Conservation (phyloP, 2,888 invertebrate genomes). For the Fabriciana adippe region DNA sequence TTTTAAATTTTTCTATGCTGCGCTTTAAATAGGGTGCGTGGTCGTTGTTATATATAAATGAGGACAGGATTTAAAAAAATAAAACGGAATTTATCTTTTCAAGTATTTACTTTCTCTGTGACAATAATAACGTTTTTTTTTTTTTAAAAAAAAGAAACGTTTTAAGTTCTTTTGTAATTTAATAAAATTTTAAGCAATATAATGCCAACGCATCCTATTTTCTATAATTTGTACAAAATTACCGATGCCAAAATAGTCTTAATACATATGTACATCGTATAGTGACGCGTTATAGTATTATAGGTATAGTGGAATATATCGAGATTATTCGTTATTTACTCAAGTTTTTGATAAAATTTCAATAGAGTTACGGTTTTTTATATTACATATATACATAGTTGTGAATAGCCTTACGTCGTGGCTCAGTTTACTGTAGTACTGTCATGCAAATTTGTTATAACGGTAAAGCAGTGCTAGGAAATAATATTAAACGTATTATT, state of each 20-base stretch:
- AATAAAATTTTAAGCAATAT: neutral
- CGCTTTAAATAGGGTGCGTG: no score
- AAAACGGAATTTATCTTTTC: no score
- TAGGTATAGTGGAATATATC: conserved; percentile 16
- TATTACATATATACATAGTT: conserved; percentile 2
- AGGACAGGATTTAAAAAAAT: no score
- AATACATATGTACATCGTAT: conserved; percentile 16
- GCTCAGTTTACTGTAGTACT: neutral
- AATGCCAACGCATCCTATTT: conserved; percentile 1
- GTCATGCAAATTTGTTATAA: neutral
- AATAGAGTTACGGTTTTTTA: conserved; percentile 1
- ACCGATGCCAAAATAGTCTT: conserved; percentile 36
- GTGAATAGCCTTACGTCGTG: neutral
- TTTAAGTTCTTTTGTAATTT: conserved; percentile 30
- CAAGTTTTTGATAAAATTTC: conserved; percentile 4
- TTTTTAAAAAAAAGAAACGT: neutral
- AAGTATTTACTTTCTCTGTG: no score
- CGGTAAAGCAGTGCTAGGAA: neutral
- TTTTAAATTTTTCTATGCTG: no score
- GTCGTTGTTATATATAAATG: no score
- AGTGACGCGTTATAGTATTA: conserved; percentile 15
- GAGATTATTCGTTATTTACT: neutral
- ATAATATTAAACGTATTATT: neutral
- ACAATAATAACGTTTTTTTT: no score
- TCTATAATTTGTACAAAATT: conserved; percentile 26